Base-by-base conservation (phyloP, 1,140 invertebrate genomes). In the Lasaia peninsularis region DNA sequence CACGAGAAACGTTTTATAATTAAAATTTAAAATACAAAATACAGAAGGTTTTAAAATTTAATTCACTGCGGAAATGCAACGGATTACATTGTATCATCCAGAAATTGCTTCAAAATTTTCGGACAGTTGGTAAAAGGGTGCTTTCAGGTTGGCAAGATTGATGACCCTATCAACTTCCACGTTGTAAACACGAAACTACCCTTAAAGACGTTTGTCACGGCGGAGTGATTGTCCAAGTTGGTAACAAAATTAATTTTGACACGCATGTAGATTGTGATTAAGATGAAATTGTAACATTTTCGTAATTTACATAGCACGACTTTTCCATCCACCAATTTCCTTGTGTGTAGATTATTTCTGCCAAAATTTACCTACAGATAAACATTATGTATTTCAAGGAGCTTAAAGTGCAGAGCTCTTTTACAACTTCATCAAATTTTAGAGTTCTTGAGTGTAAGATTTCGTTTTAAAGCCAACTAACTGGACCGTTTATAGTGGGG, bases 41-140 rank as follows among this genome's bases (percentile, higher is more conserved):
- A 8, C 3, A 40, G 10, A 44, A 11, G 1, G 6, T 44, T 44
- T 44, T 10, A 44, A 44, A 44, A 18, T 44, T 44, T 44, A 18
- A 44, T 44, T 44, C 18, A 44, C 40, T 20, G 11, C 18, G 40
- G 40, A 44, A 44, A 44, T 20, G 18, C 18, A 9, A 4, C 9
- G 16, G 7, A 24, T 5, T 11, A 44, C 40, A 11, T 44, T 20
- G 11, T 44, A 10, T 44, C 40, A 11, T 10, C 9, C 16, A 11
- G 18, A 44, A 20, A 44, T 44, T 44, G 11, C 40, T 44, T 44
- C 40, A 44, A 44, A 20, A 20, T 44, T 44, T 44, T 44, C 40
- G 16, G 40, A 20, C 40, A 44, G 16, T 44, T 44, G 37, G 16
- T 44, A 18, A 20, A 44, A 44, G 37, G 37, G 8, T 44, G 37